Base-by-base conservation (phyloP, 2,888 invertebrate genomes). In the Pollenia angustigena region DNA sequence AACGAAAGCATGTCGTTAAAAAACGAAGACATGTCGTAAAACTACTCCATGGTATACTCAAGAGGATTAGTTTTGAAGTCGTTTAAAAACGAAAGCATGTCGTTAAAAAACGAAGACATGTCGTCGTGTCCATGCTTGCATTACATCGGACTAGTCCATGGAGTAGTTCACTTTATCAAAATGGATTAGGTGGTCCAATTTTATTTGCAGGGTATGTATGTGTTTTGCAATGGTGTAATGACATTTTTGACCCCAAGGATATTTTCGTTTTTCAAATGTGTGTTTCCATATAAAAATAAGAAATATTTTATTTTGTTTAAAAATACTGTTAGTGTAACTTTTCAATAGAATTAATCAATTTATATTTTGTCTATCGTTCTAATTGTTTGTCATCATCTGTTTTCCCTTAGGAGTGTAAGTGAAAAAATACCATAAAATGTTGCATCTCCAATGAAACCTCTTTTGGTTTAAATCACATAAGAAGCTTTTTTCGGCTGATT, bases 211-310 rank as follows among this genome's bases (percentile, higher is more conserved):
- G 32, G 66, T 44, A 18, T 54, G 18, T n/a, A n/a, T 18, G 23
- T 14, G 23, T 48, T 58, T 69, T 40, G 10, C 50, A 32, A 50
- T 44, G 58, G n/a, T 68, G 48, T 79, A 79, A 79, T 69, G 69
- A 69, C 58, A 68, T 79, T 60, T 79, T 58, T 68, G 58, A 16
- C 68, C 68, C 16, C 60, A 69, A 69, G 58, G 79, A 58, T 42
- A 52, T 12, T 69, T 69, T 69, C n/a, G 50, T 12, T 60, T 79
- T 42, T 46, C 3, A 62, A 52, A 74, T 32, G 32, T 40, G n/a
- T 50, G 40, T 58, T 54, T 4, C 54, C n/a, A 54, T n/a, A 32
- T n/a, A 56, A 4, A 23, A 32, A 32, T 32, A 32, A 4, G 32
- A 32, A 32, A 4, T 32, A 32, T 46, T 44, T 64, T 46, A 42